Base-by-base conservation (phyloP, 2,113 vertebrate genomes). In the Sterna hirundo region DNA sequence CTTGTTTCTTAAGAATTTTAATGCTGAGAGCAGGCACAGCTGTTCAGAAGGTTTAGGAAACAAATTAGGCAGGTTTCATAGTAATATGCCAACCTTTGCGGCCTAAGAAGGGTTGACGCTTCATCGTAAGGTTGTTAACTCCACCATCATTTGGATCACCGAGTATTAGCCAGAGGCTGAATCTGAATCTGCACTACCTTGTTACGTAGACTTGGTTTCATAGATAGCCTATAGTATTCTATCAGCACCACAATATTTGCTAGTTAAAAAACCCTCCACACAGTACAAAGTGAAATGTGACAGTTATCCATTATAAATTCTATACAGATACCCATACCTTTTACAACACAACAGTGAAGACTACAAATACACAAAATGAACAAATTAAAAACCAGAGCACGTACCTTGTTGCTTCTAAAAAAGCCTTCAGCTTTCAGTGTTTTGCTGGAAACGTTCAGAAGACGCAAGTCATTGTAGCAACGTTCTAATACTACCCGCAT, bases 381-480 rank as follows among this genome's bases (percentile, higher is more conserved):
- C 19, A 32, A n/a, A 47, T 36, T 6, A 32, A 84, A 82, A 89
- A 27, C 5, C 55, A 72, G 20, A 61, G 13, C 15, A 49, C 0
- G 26, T 94, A 99, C 99, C 99, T 99, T 99, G 98, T 99, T 99
- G 97, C 99, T 99, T 97, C 99, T 99, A 96, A 99, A 99, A 95
- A 99, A 99, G 13, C 99, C 99, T 96, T 99, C 99, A 4, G 99
- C 98, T 97, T 99, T 99, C 96, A 99, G 97, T 4, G 99, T 99
- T 97, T 99, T 99, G 97, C 98, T 99, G 95, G 99, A 98, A 75
- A 99, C 98, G 4, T 97, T 99, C 44, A 99, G 98, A 61, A 99
- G 98, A 14, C 99, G 98, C 74, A 99, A 98, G 94, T 99, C 99
- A 64, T 99, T 99, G 94, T 99, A 99, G 98, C 99, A 99, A 71